phyloP scores from a whole-genome alignment of 2,113 vertebrate species.

The Bolborhynchus lineola region DNA sequence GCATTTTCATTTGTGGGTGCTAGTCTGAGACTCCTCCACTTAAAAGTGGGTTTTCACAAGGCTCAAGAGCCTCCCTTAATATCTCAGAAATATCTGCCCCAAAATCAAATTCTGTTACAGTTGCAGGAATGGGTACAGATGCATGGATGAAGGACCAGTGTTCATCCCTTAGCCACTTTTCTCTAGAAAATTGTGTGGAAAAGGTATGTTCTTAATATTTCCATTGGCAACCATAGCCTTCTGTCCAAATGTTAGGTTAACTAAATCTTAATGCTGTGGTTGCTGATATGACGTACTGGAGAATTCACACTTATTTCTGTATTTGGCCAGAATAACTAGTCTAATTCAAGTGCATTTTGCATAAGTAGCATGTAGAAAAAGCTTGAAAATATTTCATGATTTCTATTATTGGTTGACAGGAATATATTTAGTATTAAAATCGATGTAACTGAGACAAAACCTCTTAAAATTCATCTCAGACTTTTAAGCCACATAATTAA shows the following conservation, averaged over 20 bases:
- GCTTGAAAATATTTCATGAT: background rate
- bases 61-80: background rate
- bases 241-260: background rate
- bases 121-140: background rate
- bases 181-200: background rate
- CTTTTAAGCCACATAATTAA: background rate
- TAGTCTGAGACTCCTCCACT: background rate
- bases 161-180: background rate
- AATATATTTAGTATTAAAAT: background rate
- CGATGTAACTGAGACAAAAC: background rate
- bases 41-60: background rate
- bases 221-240: background rate
- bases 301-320: background rate
- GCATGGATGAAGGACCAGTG: background rate
- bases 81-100: background rate
- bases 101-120: background rate
- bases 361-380: background rate
- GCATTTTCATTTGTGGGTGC: background rate
- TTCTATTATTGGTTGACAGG: background rate
- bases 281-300: background rate
- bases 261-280: background rate
- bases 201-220: background rate
- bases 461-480: background rate
- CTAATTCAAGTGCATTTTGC: background rate
- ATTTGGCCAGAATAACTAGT: background rate